Base-by-base conservation (phyloP, 2,113 vertebrate species). In the Oryzias javanicus region DNA sequence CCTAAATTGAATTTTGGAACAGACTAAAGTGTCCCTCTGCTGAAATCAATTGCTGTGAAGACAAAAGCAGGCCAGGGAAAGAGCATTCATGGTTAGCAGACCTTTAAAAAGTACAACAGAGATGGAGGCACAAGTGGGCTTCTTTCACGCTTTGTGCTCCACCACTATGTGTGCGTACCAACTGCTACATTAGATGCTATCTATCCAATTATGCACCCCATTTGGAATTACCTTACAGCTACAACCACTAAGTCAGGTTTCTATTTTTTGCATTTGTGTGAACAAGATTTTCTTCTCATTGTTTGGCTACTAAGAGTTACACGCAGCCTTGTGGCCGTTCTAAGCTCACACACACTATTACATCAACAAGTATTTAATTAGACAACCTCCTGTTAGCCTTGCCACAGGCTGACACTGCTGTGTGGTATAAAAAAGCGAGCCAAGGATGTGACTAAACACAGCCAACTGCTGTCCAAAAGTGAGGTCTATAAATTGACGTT, bases 1-100 rank as follows among this genome's bases (percentile, higher is more conserved):
- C 80, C 79, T 83, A 88, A 89, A 91, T 88, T 88, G 83, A 89
- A 90, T 89, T 89, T 85, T 74, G 67, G 81, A 77, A 71, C 74
- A 57, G 60, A 58, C 86, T 81, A 72, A 88, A 86, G 78, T 78
- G 62, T 80, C 72, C 77, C 82, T 76, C 78, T 71, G 64, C 78
- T 84, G 64, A 88, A 35, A 87, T 86, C 83, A 86, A 86, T 86
- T 80, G 79, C 75, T 83, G 77, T 85, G 78, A 67, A 84, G 72
- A 74, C 76, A 81, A 76, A 82, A 85, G 74, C 78, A 85, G 82
- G 77, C 77, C 72, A 80, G 64, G 60, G 69, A 72, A 79, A 85
- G 80, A 81, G 64, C 85, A 83, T 79, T 85, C 74, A 55, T 71
- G 82, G 82, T 87, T 82, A 87, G 75, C 74, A 76, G 79, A 84